Conservation (phyloP, 2,888 invertebrate species). For the Xylota sylvarum region DNA sequence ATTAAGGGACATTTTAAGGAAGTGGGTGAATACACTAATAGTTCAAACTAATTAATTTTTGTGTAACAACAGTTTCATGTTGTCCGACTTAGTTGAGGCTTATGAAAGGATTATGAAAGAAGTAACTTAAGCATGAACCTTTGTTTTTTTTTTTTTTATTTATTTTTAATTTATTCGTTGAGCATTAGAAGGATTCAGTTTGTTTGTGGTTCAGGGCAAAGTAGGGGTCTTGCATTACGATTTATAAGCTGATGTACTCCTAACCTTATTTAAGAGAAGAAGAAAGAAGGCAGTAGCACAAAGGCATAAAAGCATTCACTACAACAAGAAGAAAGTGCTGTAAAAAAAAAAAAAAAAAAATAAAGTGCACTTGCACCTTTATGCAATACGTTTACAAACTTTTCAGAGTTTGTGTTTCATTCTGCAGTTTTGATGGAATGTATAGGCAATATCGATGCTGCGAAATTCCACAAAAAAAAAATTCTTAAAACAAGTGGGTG, state of each 20-base stretch:
- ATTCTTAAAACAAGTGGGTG: too few relatives aligned
- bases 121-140: neutral
- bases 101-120: slow-evolving; percentile 12
- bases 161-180: slow-evolving; percentile 28
- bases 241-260: neutral
- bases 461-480: too few relatives aligned
- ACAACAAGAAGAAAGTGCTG: too few relatives aligned
- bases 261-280: neutral
- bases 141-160: slow-evolving; percentile 11
- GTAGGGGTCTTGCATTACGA: neutral
- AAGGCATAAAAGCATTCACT: too few relatives aligned
- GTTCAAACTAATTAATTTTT: slow-evolving; percentile 64
- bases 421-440: too few relatives aligned
- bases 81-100: neutral
- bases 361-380: too few relatives aligned
- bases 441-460: too few relatives aligned
- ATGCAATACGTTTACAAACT: too few relatives aligned
- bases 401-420: too few relatives aligned
- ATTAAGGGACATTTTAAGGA: slow-evolving; percentile 8
- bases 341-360: too few relatives aligned
- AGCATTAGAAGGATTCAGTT: neutral
- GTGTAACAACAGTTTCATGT: slow-evolving; percentile 25
- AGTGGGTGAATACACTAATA: slow-evolving; percentile 38
- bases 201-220: neutral
- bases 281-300: neutral